Percentiles rank a stretch among this genome's conserved stretches.
Conservation (phyloP, 2,888 invertebrate genomes). For the Drosophila eohydei region DNA sequence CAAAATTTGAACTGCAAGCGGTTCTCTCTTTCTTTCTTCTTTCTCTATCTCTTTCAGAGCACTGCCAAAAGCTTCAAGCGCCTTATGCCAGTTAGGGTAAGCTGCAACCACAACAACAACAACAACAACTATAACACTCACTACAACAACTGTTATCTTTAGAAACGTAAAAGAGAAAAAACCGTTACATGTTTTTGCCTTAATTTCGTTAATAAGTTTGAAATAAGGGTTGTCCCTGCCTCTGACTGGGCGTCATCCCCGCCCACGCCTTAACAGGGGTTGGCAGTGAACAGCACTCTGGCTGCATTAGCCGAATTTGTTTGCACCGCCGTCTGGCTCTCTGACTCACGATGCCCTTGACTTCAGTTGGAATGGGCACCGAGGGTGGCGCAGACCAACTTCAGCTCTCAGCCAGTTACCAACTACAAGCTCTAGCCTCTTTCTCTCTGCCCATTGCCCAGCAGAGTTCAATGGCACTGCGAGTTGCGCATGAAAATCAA, state of each 20-base stretch:
- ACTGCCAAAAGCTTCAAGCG: slow-evolving; percentile 80
- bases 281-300: slow-evolving; percentile 23
- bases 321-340: slow-evolving; percentile 72
- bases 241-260: slow-evolving; percentile 26
- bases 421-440: slow-evolving; percentile 1
- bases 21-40: slow-evolving; percentile 60
- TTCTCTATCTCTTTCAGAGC: slow-evolving; percentile 79
- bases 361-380: slow-evolving; percentile 15
- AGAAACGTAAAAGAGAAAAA: slow-evolving; percentile 27
- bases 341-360: slow-evolving; percentile 71
- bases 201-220: slow-evolving; percentile 64
- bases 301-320: slow-evolving; percentile 72
- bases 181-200: slow-evolving; percentile 51
- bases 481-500: slow-evolving; percentile 59
- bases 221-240: slow-evolving; percentile 48
- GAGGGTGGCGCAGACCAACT: slow-evolving; percentile 18
- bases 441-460: slow-evolving; percentile 5
- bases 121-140: slow-evolving; percentile 41
- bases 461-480: slow-evolving; percentile 64
- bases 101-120: slow-evolving; percentile 66
- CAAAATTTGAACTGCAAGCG: slow-evolving; percentile 70
- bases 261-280: slow-evolving; percentile 18
- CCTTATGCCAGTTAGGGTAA: slow-evolving; percentile 84
- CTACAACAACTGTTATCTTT: slow-evolving; percentile 40
- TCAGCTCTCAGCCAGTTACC: slow-evolving; percentile 14